Evolutionary conservation across 30 jellyfish, hydroid and myxozoan genomes (phyloP), one percentile per base, ranked within the genome.

Genomic region (Hydra vulgaris): DNA sequence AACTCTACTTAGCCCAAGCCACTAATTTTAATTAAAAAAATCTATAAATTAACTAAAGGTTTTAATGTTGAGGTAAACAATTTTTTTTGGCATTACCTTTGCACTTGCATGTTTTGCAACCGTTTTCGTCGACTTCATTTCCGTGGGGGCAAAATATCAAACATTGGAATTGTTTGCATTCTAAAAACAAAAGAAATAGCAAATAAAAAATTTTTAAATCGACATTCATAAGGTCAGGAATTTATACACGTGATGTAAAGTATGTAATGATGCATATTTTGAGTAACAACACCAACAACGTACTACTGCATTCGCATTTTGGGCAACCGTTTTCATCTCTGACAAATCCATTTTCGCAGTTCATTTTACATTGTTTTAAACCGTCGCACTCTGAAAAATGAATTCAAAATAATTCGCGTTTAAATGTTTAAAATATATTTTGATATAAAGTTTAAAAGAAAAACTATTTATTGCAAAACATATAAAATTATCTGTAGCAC

Each of bases 41-140:
- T n/a, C n/a, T n/a, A n/a, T n/a, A n/a, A n/a, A n/a, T n/a, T n/a
- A n/a, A n/a, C n/a, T n/a, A n/a, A n/a, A n/a, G n/a, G n/a, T n/a
- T n/a, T n/a, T n/a, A n/a, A n/a, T n/a, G n/a, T n/a, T n/a, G n/a
- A n/a, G n/a, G n/a, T n/a, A n/a, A n/a, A n/a, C n/a, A n/a, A n/a
- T n/a, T n/a, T n/a, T n/a, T n/a, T n/a, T n/a, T n/a, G n/a, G n/a
- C n/a, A n/a, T 73, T 21, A 73, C 81, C 18, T 23, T 73, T 73
- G 81, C 81, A 73, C 53, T 73, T 22, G 18, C 81, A 73, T 27
- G 21, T 15, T 23, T 73, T 21, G 61, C 81, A 73, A 26, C 81
- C 81, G 66, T 73, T 73, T 0, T 23, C 66, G 0, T 73, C 81
- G 27, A 21, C 24, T 15, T 15, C 66, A 18, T 21, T 21, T 73